A percentile compares a stretch with the other conserved stretches of the same genome.
Conservation (phyloP, 2,113 vertebrate species). For the Hyperoodon ampullatus region DNA sequence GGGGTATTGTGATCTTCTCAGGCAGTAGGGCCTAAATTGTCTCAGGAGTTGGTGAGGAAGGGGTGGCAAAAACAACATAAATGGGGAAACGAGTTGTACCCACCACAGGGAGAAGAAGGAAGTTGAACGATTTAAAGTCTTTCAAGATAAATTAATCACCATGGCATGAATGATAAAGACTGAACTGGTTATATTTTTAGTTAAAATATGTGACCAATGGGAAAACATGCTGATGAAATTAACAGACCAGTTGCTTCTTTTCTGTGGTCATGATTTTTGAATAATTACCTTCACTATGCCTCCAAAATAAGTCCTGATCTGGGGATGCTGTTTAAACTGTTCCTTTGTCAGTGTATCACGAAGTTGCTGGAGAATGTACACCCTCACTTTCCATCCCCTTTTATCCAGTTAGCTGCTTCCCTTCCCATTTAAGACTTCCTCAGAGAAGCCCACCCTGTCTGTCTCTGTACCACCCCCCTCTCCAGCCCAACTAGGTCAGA, state of each 20-base stretch:
- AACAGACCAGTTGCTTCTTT: neutral
- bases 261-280: neutral
- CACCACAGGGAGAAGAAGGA: neutral
- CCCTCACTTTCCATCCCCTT: neutral
- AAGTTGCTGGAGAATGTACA: neutral
- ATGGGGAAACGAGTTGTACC: neutral
- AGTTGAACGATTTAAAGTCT: neutral
- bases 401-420: neutral
- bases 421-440: neutral
- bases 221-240: neutral
- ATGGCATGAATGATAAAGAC: neutral
- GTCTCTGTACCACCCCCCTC: fast-evolving
- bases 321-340: neutral
- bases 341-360: neutral
- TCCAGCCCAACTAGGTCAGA: fast-evolving
- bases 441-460: neutral
- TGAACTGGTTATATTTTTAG: neutral
- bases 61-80: neutral
- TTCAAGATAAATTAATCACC: neutral
- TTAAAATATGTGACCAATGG: neutral
- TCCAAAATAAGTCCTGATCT: neutral
- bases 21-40: neutral
- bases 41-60: neutral
- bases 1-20: neutral
- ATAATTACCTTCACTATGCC: neutral